Percentiles rank a stretch among this genome's conserved stretches.
These are phyloP conservation scores for Lasiommata megera DNA, from an alignment of 2,888 invertebrate species.

Conservation along the genomic window DNA sequence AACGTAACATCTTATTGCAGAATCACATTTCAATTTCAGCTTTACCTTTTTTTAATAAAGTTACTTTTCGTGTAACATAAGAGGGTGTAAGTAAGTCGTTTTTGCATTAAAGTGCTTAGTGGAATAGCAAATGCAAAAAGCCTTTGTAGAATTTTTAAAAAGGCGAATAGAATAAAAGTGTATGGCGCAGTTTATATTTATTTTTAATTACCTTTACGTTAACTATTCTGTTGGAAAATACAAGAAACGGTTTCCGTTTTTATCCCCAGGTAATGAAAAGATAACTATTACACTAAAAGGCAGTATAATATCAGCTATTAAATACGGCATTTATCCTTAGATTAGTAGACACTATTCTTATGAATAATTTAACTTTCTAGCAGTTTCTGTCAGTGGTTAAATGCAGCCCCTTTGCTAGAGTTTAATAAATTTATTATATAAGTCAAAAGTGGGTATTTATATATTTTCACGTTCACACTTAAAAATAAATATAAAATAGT, in stretches of 20 bases:
- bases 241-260: constrained; percentile 18
- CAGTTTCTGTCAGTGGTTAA: background rate
- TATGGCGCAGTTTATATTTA: constrained; percentile 36
- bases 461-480: no score
- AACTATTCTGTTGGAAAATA: constrained; percentile 18
- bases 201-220: constrained; percentile 37
- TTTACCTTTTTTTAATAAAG: background rate
- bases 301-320: background rate
- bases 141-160: constrained; percentile 37
- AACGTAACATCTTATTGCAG: background rate
- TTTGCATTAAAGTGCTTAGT: constrained; percentile 1
- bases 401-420: no score
- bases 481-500: no score
- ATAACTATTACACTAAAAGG: background rate
- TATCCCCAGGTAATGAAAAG: constrained; percentile 1
- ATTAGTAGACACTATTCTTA: background rate
- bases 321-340: background rate
- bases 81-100: background rate
- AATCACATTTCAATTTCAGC: background rate
- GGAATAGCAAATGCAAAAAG: constrained; percentile 33
- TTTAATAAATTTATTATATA: no score
- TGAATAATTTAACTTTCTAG: background rate
- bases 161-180: constrained; percentile 32
- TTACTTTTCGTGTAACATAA: background rate
- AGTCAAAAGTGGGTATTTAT: no score